Evolutionary conservation across 2,888 invertebrate species (phyloP), one percentile per base, ranked within the genome.

Genomic region (Rapana venosa): DNA sequence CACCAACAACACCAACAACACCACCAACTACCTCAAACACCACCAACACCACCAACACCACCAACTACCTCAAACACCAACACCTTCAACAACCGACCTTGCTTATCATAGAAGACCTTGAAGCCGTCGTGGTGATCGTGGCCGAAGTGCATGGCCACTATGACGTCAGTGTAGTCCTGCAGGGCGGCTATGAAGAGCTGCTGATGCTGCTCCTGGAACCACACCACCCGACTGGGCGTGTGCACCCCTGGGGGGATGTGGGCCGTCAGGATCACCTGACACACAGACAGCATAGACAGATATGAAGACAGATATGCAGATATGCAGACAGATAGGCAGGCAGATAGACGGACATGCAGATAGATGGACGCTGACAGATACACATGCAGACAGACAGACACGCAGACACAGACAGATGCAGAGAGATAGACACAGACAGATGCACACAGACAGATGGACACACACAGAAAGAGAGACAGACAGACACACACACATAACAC

Each of bases 211-310:
- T 93, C 92, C 26, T 95, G 94, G 91, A 96, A 95, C 96, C 96
- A 96, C n/a, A 88, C 79, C 81, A 93, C 94, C 26, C 94, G 94
- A 0, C 93, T 92, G 15, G 95, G 93, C 1, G 90, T 92, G 20
- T 89, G 89, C 56, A 94, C 81, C 13, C 95, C 95, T 0, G 95
- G 94, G 0, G 95, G 95, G 13, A 94, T 98, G 95, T 98, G 98
- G 0, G 98, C 98, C 61, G 98, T 98, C 92, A 98, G 97, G 96
- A 98, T 98, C 61, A 98, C 98, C 98, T 98, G 91, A 20, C 36
- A 58, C 20, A 83, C n/a, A n/a, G 1, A 66, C 20, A 47, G 47
- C n/a, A 47, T 47, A 8, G 47, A 5, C 47, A 47, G 47, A 47
- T 47, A 47, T 2, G 8, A 5, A 47, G 47, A 47, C 47, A 47